Evolutionary conservation across 2,888 invertebrate genomes (phyloP), one percentile per base, ranked within the genome.

Genomic region (Heliconius erato): DNA sequence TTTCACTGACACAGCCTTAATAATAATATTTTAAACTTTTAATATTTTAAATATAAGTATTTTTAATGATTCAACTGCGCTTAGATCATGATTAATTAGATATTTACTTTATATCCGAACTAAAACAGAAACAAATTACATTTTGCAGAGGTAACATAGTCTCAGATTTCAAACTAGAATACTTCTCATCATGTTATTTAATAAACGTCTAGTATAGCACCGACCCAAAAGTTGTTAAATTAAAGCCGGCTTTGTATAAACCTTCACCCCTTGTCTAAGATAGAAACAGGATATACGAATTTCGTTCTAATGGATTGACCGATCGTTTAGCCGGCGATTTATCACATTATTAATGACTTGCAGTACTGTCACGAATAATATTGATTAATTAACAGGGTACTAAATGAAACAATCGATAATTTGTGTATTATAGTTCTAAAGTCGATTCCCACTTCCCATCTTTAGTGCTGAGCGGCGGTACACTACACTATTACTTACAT

Each of bases 211-310:
- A 88, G 49, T 68, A 63, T 77, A 83, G 49, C 78, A 87, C 83
- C 83, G 88, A 84, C 90, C 91, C 90, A 67, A 92, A 93, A 93
- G 91, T 94, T 94, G 89, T 87, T 90, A 88, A 91, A 92, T 90
- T 91, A 89, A 90, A 89, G 87, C 86, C 81, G 84, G 84, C 89
- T 91, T 90, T 91, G 89, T 89, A 85, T 87, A 87, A 86, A 86
- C 87, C 87, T 88, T 88, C 84, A 90, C 91, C 92, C 76, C 92
- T 87, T 90, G 90, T 92, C 89, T 89, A 86, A 86, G 82, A 87
- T 87, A 87, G 84, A 86, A 91, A 91, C 89, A 76, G 76, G 63
- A 76, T 91, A 91, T 90, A 92, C 91, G 92, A 93, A 93, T 92
- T 90, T 88, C 90, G 89, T 91, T 91, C n/a, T 93, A 92, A 92